Base-by-base conservation (phyloP, 2,888 invertebrate genomes). In the Steromphala cineraria region DNA sequence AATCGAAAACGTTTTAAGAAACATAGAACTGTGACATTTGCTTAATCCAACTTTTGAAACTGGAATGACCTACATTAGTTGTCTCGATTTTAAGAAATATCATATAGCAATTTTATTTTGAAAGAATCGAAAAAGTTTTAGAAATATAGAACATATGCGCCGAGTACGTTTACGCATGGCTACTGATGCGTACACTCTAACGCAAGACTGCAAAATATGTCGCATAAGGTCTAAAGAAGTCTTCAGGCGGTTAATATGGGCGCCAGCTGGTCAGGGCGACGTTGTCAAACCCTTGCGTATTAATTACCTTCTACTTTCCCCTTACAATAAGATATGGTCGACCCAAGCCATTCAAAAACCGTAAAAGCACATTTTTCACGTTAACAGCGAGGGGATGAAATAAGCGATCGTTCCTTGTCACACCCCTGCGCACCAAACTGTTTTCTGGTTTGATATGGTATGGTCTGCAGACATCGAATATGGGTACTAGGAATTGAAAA, bases 311-410 rank as follows among this genome's bases (percentile, higher is more conserved):
- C 62, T 28, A 62, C 62, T 28, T 62, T 28, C 62, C 24, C 62
- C 62, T n/a, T 28, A 62, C 62, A 62, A 62, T 28, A 62, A 28
- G 28, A 7, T 21, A 13, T 24, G 62, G 62, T 62, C 62, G 28
- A 24, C 28, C 28, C 62, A 3, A 17, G 2, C 24, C 17, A 28
- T 62, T 28, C 24, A 19, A 62, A 62, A 62, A 62, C 28, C 62
- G 62, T 62, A 62, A 62, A 62, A 62, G 28, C 62, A 62, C 62
- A 62, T 62, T 62, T 62, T 62, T 62, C 62, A 62, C 62, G 62
- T 28, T 28, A 62, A 62, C 28, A 62, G 62, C 46, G 46, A 46
- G 46, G 46, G 46, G 46, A 46, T 46, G 46, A 46, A 46, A 46
- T 46, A 46, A 46, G 10, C 46, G 46, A 46, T 46, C 46, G 46